Base-by-base conservation (phyloP, 1,140 invertebrate genomes). In the Dryas iulia region DNA sequence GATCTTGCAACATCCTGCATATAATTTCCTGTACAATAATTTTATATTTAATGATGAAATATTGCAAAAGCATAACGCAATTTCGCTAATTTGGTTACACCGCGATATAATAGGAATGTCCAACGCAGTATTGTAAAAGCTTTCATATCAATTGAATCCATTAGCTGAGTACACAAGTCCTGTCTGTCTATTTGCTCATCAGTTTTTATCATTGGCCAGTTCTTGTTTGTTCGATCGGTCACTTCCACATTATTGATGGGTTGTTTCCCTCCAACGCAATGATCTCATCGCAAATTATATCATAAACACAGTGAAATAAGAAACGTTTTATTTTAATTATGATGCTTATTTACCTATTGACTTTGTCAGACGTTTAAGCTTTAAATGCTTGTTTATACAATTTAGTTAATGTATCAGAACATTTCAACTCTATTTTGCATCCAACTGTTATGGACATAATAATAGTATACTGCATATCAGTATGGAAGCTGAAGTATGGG, bases 141-240 rank as follows among this genome's bases (percentile, higher is more conserved):
- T 91, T 91, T 91, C 82, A 87, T 91, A 91, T 91, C 89, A 91
- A 90, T 91, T 90, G 87, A 91, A 90, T 91, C 89, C 89, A 91
- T 91, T 91, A 91, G 86, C 82, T 86, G 87, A 89, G 87, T 86
- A 90, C 86, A 91, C 89, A 91, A 79, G 80, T 83, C 81, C 83
- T 81, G 86, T 83, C 77, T 84, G 82, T 91, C 79, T 91, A 91
- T 91, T 91, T 91, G 84, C 86, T 89, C 85, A 86, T 91, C 87
- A 91, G 86, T 91, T 91, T 91, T 91, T 91, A 91, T 91, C 89
- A 91, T 89, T 91, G 87, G 83, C 81, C 81, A 88, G 86, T 88
- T 80, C 78, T 75, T 89, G 87, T 91, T 89, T 90, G 89, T 84
- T 82, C 84, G 83, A 89, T 90, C 89, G 86, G 82, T 90, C 89